Evolutionary conservation across 2,797 vertebrate genomes (phyloP).

Genomic region (Gambelia wislizenii): DNA sequence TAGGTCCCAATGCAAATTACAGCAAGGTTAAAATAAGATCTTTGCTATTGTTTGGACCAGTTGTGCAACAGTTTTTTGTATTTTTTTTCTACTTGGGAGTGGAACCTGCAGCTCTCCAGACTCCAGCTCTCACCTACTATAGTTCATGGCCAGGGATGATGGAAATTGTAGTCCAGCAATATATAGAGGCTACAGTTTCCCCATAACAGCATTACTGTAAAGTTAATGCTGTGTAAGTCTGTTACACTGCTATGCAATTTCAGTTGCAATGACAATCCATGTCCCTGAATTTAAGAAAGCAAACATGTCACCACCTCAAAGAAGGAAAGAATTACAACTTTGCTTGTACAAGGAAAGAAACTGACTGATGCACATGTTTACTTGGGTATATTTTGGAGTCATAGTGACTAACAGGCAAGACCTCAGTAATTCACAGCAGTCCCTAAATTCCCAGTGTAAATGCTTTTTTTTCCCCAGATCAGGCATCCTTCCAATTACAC

Average conservation of each 20-base stretch:
- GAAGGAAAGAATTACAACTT: neutral
- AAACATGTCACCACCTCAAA: accelerated
- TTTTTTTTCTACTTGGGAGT: too few relatives aligned
- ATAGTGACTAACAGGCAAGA: neutral
- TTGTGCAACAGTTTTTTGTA: too few relatives aligned
- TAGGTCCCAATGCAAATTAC: too few relatives aligned
- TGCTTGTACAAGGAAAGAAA: neutral
- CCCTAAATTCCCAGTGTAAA: neutral
- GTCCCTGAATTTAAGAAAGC: conserved; percentile 11
- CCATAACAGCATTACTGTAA: too few relatives aligned
- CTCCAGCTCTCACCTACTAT: too few relatives aligned
- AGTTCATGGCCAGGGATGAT: too few relatives aligned
- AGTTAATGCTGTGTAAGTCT: neutral
- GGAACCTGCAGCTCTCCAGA: too few relatives aligned
- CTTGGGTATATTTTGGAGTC: conserved; percentile 22
- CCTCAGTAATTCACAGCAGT: neutral
- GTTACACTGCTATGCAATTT: neutral
- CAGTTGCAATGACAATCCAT: neutral
- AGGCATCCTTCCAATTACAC: neutral
- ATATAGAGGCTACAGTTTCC: too few relatives aligned
- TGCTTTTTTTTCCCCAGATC: neutral
- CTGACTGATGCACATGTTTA: neutral
- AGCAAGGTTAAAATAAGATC: too few relatives aligned
- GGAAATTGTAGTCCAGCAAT: too few relatives aligned
- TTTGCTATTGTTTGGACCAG: too few relatives aligned